Evolutionary conservation across 1,140 invertebrate species (phyloP).

Genomic region (Anoplophora glabripennis): DNA sequence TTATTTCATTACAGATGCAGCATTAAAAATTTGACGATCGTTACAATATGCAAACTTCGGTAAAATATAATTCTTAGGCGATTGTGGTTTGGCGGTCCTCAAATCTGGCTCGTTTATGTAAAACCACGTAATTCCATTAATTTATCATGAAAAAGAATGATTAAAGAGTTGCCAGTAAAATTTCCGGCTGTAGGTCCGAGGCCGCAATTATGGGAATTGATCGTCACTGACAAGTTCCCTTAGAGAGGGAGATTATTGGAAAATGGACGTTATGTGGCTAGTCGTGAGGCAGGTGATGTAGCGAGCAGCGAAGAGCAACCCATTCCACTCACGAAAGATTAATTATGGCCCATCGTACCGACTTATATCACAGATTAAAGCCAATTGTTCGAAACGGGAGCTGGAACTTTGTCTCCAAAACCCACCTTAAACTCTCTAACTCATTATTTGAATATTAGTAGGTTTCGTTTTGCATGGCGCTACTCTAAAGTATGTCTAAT

Average conservation of each 20-base stretch:
- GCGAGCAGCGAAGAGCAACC: slow-evolving; percentile 16
- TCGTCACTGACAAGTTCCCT: slow-evolving; percentile 9
- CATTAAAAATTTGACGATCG: too few species aligned
- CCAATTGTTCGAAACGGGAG: too few species aligned
- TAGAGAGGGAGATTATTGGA: slow-evolving; percentile 14
- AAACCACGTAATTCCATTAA: slow-evolving; percentile 20
- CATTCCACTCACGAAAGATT: slow-evolving; percentile 18
- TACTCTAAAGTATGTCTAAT: too few species aligned
- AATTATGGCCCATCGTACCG: slow-evolving; percentile 3
- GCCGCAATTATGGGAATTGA: slow-evolving; percentile 9
- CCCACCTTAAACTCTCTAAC: too few species aligned
- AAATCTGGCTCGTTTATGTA: slow-evolving; percentile 16
- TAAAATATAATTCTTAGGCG: slow-evolving; percentile 16
- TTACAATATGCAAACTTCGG: not conserved
- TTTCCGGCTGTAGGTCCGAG: not conserved
- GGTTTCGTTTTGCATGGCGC: too few species aligned
- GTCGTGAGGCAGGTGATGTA: slow-evolving; percentile 17
- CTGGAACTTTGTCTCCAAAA: too few species aligned
- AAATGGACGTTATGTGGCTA: slow-evolving; percentile 18
- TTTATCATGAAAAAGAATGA: slow-evolving; percentile 18
- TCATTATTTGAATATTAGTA: too few species aligned
- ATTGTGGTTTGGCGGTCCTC: slow-evolving; percentile 12
- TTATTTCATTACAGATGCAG: too few species aligned
- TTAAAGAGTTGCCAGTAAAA: slow-evolving; percentile 1
- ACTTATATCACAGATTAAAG: too few species aligned